Evolutionary conservation across 2,113 vertebrate genomes (phyloP).

Genomic region (Neotragus pygmaeus): DNA sequence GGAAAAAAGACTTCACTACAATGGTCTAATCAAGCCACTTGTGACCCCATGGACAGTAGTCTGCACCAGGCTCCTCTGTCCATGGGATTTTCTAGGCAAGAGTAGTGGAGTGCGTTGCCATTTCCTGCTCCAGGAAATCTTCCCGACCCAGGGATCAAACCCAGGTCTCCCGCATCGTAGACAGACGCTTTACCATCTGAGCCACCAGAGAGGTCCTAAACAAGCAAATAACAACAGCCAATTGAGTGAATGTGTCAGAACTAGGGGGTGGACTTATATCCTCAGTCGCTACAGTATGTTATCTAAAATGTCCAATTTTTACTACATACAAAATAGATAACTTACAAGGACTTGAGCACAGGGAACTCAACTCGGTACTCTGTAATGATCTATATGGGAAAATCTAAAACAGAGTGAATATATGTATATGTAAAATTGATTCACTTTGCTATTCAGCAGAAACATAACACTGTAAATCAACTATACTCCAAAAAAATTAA

Average conservation of each 20-base stretch:
- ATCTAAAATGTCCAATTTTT: background rate
- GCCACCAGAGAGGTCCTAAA: too few species aligned
- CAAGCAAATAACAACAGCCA: background rate
- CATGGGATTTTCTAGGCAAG: too few species aligned
- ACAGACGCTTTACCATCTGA: too few species aligned
- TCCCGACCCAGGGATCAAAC: too few species aligned
- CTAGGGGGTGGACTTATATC: background rate
- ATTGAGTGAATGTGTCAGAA: background rate
- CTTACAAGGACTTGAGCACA: background rate
- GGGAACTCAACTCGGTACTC: background rate
- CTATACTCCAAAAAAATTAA: background rate
- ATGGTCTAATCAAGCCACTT: background rate
- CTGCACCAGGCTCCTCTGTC: too few species aligned
- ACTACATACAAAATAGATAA: background rate
- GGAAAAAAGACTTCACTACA: background rate
- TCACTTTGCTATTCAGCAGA: background rate
- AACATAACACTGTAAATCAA: background rate
- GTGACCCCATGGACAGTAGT: too few species aligned
- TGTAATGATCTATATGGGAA: background rate
- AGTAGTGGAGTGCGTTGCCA: too few species aligned
- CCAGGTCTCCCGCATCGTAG: too few species aligned
- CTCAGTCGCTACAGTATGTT: background rate
- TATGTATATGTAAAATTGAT: background rate
- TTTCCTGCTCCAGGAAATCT: too few species aligned
- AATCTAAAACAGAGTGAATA: background rate